These are phyloP conservation scores for Clarias platycephalus DNA, from an alignment of 2,797 vertebrate genomes.

Conservation along the genomic window DNA sequence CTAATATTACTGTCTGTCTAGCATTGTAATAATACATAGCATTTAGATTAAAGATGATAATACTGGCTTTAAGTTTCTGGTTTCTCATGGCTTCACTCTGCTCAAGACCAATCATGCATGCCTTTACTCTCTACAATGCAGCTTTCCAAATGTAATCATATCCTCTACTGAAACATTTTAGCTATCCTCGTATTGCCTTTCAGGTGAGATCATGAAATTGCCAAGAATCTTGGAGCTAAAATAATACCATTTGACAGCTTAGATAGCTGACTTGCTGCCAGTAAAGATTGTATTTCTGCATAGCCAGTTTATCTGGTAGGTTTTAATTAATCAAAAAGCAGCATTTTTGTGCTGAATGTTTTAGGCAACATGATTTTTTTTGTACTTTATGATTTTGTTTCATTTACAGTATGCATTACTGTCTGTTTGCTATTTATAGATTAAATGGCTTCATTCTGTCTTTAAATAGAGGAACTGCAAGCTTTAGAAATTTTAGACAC, in stretches of 20 bases:
- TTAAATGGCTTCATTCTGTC: neutral
- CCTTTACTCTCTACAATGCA: neutral
- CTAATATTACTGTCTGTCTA: neutral
- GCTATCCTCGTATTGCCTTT: slow-evolving; percentile 23
- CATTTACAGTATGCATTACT: neutral
- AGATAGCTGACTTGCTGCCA: neutral
- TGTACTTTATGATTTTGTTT: neutral
- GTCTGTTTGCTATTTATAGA: neutral
- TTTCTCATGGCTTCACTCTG: slow-evolving; percentile 8
- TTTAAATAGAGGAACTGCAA: neutral
- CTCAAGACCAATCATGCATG: slow-evolving; percentile 18
- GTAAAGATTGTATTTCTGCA: neutral
- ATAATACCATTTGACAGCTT: slow-evolving; percentile 5
- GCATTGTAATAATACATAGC: neutral
- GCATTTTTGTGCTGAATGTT: neutral
- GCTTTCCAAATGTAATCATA: slow-evolving; percentile 29
- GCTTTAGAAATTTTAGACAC: neutral
- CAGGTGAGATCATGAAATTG: slow-evolving; percentile 27
- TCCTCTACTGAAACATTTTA: slow-evolving; percentile 24
- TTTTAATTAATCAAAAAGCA: neutral
- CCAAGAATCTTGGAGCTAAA: slow-evolving; percentile 23
- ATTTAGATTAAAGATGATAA: slow-evolving; percentile 23
- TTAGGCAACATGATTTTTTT: neutral
- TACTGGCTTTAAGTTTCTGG: slow-evolving; percentile 7
- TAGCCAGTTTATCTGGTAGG: neutral